Conservation (phyloP, 2,113 vertebrate species). For the Nerophis ophidion region DNA sequence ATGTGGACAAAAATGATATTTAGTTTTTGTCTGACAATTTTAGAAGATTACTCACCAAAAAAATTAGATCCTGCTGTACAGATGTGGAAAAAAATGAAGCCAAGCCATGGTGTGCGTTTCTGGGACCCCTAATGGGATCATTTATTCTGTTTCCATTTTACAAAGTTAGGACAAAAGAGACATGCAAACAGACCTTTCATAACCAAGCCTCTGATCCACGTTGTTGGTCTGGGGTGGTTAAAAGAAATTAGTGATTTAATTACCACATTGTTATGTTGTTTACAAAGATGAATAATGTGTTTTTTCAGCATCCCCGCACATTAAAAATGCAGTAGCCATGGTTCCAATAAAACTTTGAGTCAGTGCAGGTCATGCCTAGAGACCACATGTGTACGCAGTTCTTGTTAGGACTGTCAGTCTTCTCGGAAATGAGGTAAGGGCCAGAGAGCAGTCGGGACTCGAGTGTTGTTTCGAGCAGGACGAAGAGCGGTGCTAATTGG, state of each 20-base stretch:
- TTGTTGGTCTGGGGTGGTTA: not conserved
- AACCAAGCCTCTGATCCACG: not conserved
- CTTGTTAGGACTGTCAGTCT: slow-evolving; percentile 12
- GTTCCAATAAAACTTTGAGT: not conserved
- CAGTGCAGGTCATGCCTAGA: slow-evolving; percentile 11
- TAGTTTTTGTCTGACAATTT: too few relatives aligned
- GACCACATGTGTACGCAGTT: not conserved
- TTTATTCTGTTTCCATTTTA: not conserved
- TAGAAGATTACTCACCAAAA: too few relatives aligned
- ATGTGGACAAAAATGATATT: too few relatives aligned
- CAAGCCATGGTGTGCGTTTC: too few relatives aligned
- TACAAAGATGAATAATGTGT: slow-evolving; percentile 4
- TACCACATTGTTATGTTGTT: slow-evolving; percentile 9
- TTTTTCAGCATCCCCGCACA: not conserved
- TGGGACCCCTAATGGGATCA: too few relatives aligned
- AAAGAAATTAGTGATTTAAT: not conserved
- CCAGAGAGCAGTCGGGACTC: slow-evolving; percentile 19
- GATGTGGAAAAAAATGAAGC: too few relatives aligned
- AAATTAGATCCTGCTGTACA: too few relatives aligned
- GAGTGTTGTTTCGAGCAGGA: slow-evolving; percentile 18
- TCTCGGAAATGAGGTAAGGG: slow-evolving; percentile 11
- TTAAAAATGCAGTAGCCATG: slow-evolving; percentile 14
- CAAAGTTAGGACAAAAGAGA: not conserved
- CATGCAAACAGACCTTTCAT: too few relatives aligned
- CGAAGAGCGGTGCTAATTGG: slow-evolving; percentile 12